Evolutionary conservation across 1,140 invertebrate species (phyloP).

Genomic region (Brachionus sp.): DNA sequence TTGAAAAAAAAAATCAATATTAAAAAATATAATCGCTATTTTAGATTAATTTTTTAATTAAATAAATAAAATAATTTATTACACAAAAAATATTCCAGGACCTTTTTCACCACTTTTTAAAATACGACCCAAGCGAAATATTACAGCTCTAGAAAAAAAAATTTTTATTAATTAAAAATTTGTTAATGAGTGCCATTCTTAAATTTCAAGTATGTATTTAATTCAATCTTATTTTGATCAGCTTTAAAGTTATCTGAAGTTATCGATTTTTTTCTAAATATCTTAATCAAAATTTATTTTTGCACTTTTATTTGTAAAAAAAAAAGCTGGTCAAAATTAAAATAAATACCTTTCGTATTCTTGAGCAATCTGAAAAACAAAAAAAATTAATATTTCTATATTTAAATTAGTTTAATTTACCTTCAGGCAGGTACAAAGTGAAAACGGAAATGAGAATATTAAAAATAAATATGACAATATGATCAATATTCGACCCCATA

Average conservation of each 20-base stretch:
- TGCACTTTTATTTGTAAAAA: background rate
- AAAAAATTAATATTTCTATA: background rate
- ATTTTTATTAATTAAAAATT: background rate
- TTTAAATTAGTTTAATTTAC: background rate
- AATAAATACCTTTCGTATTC: constrained; percentile 53
- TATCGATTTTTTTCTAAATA: background rate
- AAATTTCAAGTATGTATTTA: background rate
- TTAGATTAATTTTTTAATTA: too few relatives aligned
- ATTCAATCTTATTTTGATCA: background rate
- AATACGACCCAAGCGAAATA: constrained; percentile 47
- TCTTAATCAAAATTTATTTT: background rate
- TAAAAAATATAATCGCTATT: too few relatives aligned
- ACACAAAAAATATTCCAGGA: constrained; percentile 48
- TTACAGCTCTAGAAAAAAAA: constrained; percentile 49
- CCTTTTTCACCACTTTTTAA: constrained; percentile 25
- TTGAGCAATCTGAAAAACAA: constrained; percentile 51
- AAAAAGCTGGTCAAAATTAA: background rate
- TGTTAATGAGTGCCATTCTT: background rate
- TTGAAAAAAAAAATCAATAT: constrained; percentile 15
- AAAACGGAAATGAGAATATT: constrained; percentile 37
- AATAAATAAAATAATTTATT: background rate
- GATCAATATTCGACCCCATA: constrained; percentile 24
- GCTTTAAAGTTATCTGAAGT: background rate
- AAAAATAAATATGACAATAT: constrained; percentile 21
- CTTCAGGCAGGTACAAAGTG: constrained; percentile 23